phyloP scores from a whole-genome alignment of 2,113 vertebrate genomes.

The Theristicus caerulescens region DNA sequence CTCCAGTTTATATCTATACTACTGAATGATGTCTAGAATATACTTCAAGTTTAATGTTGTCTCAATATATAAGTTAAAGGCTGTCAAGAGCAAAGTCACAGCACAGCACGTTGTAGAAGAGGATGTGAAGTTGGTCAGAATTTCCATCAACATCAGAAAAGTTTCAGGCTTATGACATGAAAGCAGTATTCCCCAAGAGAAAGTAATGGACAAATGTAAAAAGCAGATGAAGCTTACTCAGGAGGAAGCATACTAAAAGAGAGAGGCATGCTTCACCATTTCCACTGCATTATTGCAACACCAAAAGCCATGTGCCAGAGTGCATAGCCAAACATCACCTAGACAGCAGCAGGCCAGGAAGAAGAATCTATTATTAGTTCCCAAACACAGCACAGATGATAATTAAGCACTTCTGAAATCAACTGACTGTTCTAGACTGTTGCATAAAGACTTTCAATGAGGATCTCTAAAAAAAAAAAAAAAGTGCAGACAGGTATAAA shows the following conservation, averaged over 20 bases:
- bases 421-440: not conserved
- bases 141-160: not conserved
- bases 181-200: not conserved
- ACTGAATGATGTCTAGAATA: not conserved
- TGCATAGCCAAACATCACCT: not conserved
- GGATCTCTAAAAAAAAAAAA: not conserved
- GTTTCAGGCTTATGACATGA: not conserved
- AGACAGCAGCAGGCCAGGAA: not conserved
- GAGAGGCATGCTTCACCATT: not conserved
- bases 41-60: not conserved
- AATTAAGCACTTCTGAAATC: not conserved
- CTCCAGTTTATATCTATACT: not conserved
- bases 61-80: not conserved
- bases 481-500: not conserved
- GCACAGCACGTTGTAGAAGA: not conserved
- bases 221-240: not conserved
- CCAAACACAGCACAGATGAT: not conserved
- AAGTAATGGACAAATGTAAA: not conserved
- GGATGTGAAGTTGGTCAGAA: not conserved
- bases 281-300: not conserved
- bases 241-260: not conserved
- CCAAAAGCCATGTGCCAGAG: not conserved
- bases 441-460: not conserved
- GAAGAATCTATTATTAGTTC: not conserved
- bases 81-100: not conserved